phyloP scores from a whole-genome alignment of 2,797 vertebrate species.

The Simalia tracyae region DNA sequence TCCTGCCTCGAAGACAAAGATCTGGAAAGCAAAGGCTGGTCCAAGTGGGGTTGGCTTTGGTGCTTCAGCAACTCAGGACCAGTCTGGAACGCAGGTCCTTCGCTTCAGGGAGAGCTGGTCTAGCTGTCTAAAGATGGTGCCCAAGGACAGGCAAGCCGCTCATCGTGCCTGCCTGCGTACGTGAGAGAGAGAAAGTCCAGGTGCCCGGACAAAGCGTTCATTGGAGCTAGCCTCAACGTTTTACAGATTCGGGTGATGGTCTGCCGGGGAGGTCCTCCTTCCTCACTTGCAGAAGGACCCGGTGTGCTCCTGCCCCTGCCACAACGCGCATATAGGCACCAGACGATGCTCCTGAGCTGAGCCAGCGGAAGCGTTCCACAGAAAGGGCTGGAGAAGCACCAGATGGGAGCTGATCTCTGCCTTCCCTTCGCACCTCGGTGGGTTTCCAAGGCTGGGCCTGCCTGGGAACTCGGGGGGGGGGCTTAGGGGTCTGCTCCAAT shows the following conservation, averaged over 20 bases:
- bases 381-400: background rate
- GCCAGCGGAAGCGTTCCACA: background rate
- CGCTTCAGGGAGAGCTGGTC: background rate
- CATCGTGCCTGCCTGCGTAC: background rate
- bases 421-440: background rate
- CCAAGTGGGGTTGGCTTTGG: background rate
- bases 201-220: background rate
- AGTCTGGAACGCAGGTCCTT: background rate
- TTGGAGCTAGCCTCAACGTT: background rate
- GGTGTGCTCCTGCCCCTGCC: background rate
- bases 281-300: background rate
- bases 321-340: too few species aligned
- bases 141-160: background rate
- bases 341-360: background rate
- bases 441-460: too few species aligned
- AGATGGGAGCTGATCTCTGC: background rate
- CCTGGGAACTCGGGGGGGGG: background rate
- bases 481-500: background rate
- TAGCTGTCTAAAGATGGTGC: background rate
- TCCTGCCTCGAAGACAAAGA: background rate
- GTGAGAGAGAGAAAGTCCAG: background rate
- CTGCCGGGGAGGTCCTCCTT: background rate
- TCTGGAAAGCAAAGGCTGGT: background rate
- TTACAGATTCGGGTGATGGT: background rate
- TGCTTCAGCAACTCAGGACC: background rate